Evolutionary conservation across 2,797 vertebrate genomes (phyloP).

Genomic region (Cuculus canorus): DNA sequence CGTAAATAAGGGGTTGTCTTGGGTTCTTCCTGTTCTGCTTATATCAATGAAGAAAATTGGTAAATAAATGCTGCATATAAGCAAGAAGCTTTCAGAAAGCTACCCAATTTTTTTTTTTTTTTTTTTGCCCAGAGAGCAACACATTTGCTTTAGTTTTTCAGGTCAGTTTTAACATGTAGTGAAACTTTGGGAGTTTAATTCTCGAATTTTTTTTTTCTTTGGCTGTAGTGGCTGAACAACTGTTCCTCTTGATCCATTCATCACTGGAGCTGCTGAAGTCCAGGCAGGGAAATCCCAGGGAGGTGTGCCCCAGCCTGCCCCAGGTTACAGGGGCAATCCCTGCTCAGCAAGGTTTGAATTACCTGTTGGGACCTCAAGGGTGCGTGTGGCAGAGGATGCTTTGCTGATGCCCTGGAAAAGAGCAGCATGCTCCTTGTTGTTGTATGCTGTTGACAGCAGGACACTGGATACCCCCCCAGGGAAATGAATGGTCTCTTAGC

Average conservation of each 20-base stretch:
- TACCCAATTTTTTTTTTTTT: neutral
- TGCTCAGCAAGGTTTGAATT: neutral
- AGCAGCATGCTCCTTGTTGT: neutral
- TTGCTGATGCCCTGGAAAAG: neutral
- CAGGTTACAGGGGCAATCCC: neutral
- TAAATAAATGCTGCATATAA: neutral
- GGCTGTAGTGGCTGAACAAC: neutral
- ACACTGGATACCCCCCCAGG: neutral
- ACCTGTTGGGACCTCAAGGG: neutral
- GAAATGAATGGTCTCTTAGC: neutral
- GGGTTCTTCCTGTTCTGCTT: neutral
- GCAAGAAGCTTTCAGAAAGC: neutral
- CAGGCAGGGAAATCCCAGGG: neutral
- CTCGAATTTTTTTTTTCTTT: neutral
- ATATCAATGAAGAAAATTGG: neutral
- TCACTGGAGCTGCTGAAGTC: fast-evolving
- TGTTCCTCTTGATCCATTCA: neutral
- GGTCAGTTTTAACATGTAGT: neutral
- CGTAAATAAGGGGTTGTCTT: neutral
- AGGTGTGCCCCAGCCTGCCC: fast-evolving
- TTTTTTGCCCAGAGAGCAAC: neutral
- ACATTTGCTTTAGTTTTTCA: neutral
- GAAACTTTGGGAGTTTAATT: neutral
- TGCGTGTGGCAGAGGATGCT: neutral
- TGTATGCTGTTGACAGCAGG: neutral